Evolutionary conservation across 2,797 vertebrate species (phyloP).

Genomic region (Dendrocincla tyrannina): DNA sequence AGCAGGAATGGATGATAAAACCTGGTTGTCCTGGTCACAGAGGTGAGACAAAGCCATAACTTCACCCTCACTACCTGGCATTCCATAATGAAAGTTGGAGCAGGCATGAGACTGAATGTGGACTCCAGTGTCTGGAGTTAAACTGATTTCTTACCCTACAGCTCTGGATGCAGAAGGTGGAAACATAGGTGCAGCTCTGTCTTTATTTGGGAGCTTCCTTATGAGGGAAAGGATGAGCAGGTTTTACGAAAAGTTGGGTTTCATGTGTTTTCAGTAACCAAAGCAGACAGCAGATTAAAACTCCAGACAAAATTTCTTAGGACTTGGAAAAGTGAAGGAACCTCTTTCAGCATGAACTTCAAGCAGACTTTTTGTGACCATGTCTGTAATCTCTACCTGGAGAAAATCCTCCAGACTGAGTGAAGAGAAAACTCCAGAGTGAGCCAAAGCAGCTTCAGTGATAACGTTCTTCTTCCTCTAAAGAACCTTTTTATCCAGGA

Average conservation of each 20-base stretch:
- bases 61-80: not conserved
- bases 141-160: not conserved
- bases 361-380: not conserved
- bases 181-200: not conserved
- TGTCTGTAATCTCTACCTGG: accelerated
- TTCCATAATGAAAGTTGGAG: not conserved
- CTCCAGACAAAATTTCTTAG: not conserved
- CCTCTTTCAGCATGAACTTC: not conserved
- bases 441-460: not conserved
- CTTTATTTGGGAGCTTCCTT: not conserved
- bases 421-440: not conserved
- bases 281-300: not conserved
- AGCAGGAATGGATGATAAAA: not conserved
- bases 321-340: not conserved
- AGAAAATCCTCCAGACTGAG: not conserved
- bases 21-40: not conserved
- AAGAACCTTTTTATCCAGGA: not conserved
- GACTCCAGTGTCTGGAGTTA: not conserved
- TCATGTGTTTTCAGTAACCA: not conserved
- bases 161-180: not conserved
- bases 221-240: not conserved
- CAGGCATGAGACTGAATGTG: not conserved
- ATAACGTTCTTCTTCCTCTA: not conserved
- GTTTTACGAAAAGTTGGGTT: not conserved
- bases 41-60: not conserved